Conservation (phyloP, 2,797 vertebrate species). For the Petrocephalus schoutedeni region DNA sequence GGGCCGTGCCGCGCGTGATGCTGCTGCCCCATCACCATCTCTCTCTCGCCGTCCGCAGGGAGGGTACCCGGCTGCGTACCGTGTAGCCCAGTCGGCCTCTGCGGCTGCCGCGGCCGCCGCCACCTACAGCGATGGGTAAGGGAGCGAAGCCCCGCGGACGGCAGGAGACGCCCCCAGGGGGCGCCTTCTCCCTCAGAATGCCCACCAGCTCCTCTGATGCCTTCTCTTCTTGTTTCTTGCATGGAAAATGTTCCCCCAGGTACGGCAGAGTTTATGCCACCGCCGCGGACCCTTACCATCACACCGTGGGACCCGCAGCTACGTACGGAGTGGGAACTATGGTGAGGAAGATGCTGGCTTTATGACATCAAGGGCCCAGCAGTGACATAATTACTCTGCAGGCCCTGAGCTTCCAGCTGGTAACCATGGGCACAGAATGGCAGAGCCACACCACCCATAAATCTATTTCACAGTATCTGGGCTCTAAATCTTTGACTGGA, state of each 20-base stretch:
- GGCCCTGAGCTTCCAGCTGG: neutral
- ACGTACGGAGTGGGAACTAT: slow-evolving; percentile 73
- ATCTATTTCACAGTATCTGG: neutral
- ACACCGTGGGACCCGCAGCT: slow-evolving; percentile 67
- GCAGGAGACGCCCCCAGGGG: neutral
- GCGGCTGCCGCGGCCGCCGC: slow-evolving; percentile 52
- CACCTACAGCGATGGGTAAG: slow-evolving; percentile 72
- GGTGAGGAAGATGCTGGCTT: slow-evolving; percentile 52
- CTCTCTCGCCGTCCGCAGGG: slow-evolving; percentile 47
- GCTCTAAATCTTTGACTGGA: neutral
- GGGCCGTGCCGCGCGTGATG: neutral
- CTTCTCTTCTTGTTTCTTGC: neutral
- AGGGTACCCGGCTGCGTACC: slow-evolving; percentile 67
- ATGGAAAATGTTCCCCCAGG: slow-evolving; percentile 40
- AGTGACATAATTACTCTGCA: neutral
- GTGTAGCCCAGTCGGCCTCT: slow-evolving; percentile 68
- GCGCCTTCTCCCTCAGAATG: neutral
- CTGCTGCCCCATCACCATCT: neutral
- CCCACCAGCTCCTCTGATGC: neutral
- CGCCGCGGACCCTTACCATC: slow-evolving; percentile 69
- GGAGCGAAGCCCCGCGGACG: neutral
- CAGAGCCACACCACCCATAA: neutral
- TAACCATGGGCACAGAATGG: neutral
- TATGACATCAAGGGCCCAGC: neutral
- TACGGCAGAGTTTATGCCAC: slow-evolving; percentile 69